A percentile compares a stretch with the other conserved stretches of the same genome.
phyloP scores from a whole-genome alignment of 1,140 invertebrate genomes.

The Phocides pigmalion region DNA sequence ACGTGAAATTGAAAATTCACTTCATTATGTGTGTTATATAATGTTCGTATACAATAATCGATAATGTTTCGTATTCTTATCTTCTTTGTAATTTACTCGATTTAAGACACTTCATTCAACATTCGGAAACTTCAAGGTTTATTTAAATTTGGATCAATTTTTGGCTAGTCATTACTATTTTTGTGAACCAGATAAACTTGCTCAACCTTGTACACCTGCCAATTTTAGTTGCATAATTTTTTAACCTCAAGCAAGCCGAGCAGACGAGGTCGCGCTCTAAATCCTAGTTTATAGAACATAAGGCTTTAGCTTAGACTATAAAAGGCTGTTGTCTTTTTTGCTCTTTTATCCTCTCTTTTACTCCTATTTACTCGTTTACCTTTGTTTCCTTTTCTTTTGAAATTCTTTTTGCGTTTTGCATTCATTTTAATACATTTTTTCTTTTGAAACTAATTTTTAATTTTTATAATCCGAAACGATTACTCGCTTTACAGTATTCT shows the following conservation, averaged over 20 bases:
- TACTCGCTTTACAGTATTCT: too few species aligned
- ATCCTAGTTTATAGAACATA: slow-evolving; percentile 29
- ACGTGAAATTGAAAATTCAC: too few species aligned
- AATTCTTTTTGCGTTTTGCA: slow-evolving; percentile 23
- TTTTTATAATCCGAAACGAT: neutral
- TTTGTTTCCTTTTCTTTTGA: slow-evolving; percentile 34
- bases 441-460: slow-evolving; percentile 21
- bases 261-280: slow-evolving; percentile 20
- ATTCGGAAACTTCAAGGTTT: neutral
- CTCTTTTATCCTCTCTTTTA: slow-evolving; percentile 21
- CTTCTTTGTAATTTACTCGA: too few species aligned
- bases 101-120: slow-evolving; percentile 1
- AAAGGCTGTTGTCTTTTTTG: slow-evolving; percentile 29
- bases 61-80: too few species aligned
- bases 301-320: slow-evolving; percentile 31
- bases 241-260: slow-evolving; percentile 14
- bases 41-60: too few species aligned
- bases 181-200: slow-evolving; percentile 19
- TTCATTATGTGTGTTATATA: too few species aligned
- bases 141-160: slow-evolving; percentile 9
- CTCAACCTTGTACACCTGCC: slow-evolving; percentile 23
- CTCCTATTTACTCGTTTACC: slow-evolving; percentile 28
- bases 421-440: slow-evolving; percentile 18
- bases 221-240: slow-evolving; percentile 35
- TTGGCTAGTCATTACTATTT: slow-evolving; percentile 22